Base-by-base conservation (phyloP, 2,888 invertebrate species). In the Eubasilissa splendida region DNA sequence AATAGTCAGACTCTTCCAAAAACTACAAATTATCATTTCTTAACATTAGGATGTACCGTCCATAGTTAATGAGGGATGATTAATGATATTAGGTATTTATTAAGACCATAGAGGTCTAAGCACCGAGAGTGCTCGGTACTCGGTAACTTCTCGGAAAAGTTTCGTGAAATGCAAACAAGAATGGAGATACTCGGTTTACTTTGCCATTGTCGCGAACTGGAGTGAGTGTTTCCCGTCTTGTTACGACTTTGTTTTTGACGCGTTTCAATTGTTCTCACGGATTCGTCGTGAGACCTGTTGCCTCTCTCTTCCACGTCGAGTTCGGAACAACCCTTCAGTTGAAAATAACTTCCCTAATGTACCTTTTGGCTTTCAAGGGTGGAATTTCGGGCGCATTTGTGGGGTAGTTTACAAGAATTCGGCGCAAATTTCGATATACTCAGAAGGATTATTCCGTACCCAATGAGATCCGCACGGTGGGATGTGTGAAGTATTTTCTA, bases 161-260 rank as follows among this genome's bases (percentile, higher is more conserved):
- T 42, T 42, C 5, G 63, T 33, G 42, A 31, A 63, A 63, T 63
- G 63, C 63, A 63, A 63, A 63, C 33, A 63, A 12, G 63, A 63
- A 12, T 10, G 7, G 33, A 2, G 63, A 63, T 7, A 42, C 42
- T 42, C 42, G 42, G 63, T 33, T 63, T 63, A 31, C 42, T 63
- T 63, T 63, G 63, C 11, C 33, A 33, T 63, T 63, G 33, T 63
- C 63, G 63, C 63, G 68, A 14, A 50, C 42, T 68, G 12, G 52
- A 14, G 68, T 68, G 50, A 68, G 50, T 14, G 50, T 50, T 68
- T 42, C 68, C 8, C 68, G 68, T 50, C 68, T 68, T 68, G 68
- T 68, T 68, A 68, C 52, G 68, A 10, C 68, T 68, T 68, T 68
- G 68, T 68, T 68, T 68, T 68, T 68, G 68, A 68, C 68, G 52